Evolutionary conservation across 2,113 vertebrate species (phyloP).

Genomic region (Trinectes maculatus): DNA sequence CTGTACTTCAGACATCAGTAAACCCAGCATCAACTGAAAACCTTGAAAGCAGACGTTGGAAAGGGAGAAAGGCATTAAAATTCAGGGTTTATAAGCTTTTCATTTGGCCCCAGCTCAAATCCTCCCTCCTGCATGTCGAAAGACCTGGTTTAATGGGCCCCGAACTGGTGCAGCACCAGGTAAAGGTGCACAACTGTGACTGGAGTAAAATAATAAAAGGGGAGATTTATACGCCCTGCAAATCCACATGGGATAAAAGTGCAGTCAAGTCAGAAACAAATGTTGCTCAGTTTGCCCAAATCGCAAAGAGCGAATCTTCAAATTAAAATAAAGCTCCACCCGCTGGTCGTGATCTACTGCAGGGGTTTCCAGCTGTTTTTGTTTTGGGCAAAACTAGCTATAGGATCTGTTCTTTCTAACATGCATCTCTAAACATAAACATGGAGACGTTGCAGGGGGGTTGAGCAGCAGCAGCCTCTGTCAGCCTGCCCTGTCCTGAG

Average conservation of each 20-base stretch:
- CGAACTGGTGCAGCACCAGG: constrained; percentile 22
- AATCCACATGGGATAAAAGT: constrained; percentile 12
- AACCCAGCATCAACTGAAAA: not conserved
- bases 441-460: no score
- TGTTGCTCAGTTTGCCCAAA: not conserved
- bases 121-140: constrained; percentile 18
- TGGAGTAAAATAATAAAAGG: constrained; percentile 19
- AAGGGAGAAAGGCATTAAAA: constrained; percentile 12
- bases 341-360: not conserved
- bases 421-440: constrained; percentile 4
- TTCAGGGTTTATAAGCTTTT: constrained; percentile 15
- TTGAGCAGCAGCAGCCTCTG: no score
- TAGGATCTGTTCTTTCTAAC: not conserved
- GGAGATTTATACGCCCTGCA: constrained; percentile 21
- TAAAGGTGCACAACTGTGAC: no score
- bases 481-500: not conserved
- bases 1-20: not conserved
- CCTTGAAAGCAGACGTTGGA: not conserved
- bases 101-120: constrained; percentile 17
- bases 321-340: no score
- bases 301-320: not conserved
- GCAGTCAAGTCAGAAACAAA: constrained; percentile 1
- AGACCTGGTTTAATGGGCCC: constrained; percentile 20
- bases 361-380: not conserved
- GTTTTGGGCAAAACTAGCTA: no score